phyloP scores from a whole-genome alignment of 1,140 invertebrate species.

The Atta texana region DNA sequence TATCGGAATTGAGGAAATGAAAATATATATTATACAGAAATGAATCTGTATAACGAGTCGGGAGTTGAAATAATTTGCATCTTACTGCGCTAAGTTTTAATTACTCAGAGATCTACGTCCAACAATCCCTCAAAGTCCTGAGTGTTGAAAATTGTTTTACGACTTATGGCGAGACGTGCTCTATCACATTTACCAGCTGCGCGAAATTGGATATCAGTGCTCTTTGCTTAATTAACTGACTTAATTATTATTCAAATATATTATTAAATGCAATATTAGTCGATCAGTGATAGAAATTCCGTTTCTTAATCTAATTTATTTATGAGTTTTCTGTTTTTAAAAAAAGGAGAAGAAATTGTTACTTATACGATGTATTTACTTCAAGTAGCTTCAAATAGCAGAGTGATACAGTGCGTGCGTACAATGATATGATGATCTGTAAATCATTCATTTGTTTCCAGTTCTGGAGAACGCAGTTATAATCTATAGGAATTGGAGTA shows the following conservation, averaged over 20 bases:
- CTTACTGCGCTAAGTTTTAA: conserved; percentile 61
- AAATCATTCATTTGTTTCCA: conserved; percentile 27
- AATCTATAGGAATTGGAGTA: conserved; percentile 26
- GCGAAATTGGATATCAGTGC: conserved; percentile 55
- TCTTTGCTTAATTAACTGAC: conserved; percentile 51
- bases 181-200: conserved; percentile 57
- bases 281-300: background rate
- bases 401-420: background rate
- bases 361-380: background rate
- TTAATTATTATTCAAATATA: conserved; percentile 42
- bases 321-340: background rate
- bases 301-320: background rate
- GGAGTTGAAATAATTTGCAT: conserved; percentile 64
- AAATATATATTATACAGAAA: conserved; percentile 43
- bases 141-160: conserved; percentile 64
- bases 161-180: conserved; percentile 41
- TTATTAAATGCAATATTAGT: background rate
- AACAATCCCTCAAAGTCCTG: conserved; percentile 62
- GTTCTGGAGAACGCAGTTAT: conserved; percentile 29
- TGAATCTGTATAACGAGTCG: conserved; percentile 57
- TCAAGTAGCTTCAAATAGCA: background rate
- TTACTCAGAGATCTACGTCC: conserved; percentile 56
- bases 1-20: background rate
- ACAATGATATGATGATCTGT: conserved; percentile 5
- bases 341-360: background rate